Base-by-base conservation (phyloP, 2,797 vertebrate species). In the Danio tinwini region DNA sequence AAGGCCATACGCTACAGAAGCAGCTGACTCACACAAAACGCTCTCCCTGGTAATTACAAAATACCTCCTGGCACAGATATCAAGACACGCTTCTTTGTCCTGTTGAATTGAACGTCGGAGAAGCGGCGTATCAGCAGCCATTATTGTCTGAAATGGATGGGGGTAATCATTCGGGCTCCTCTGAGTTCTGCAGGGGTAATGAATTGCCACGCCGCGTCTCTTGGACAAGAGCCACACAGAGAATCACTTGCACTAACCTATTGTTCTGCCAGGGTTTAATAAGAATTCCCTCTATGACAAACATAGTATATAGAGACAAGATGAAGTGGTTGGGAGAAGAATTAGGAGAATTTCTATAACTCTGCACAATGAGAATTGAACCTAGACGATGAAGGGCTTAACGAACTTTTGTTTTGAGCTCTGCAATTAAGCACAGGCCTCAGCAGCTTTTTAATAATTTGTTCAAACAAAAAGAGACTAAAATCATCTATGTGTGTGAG, bases 61-160 rank as follows among this genome's bases (percentile, higher is more conserved):
- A 83, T 78, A 68, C 37, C 75, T 86, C 80, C 68, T 84, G 59
- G 64, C 71, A 65, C 55, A 12, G 70, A 69, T 78, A 78, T 55
- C 63, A 53, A 67, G 71, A 68, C 70, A 49, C 50, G 29, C 80
- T 78, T 68, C 81, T 81, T 84, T 77, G 74, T 82, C 58, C 76
- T 69, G 65, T 71, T 69, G 64, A 80, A 80, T 40, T 80, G 80
- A 81, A 76, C 37, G 71, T 62, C 70, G 13, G 72, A 83, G 80
- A 84, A 80, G 63, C 78, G 71, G 62, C 75, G 78, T 81, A 85
- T 86, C 85, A 85, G 83, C 83, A 78, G 69, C 80, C 70, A 78
- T 80, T 77, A 81, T 81, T 85, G 80, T 86, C 76, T 80, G 70
- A 78, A 80, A 82, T 65, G 37, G 67, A 78, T 77, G 76, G 64